These are phyloP conservation scores for Chloroclystis v-ata DNA, from an alignment of 2,888 invertebrate genomes.

Conservation along the genomic window DNA sequence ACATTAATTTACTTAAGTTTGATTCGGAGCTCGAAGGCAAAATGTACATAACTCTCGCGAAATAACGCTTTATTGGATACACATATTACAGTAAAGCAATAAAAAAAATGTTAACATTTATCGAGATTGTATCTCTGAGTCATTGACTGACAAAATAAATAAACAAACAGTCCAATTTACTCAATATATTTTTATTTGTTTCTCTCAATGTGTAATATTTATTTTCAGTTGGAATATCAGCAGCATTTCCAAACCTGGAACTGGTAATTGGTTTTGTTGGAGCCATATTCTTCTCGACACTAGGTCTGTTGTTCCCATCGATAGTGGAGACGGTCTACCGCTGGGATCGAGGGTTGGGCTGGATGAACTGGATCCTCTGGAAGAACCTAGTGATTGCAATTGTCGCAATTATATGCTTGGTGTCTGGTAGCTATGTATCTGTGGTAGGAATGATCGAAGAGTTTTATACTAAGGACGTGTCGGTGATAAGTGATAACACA, in stretches of 20 bases:
- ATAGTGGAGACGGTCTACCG: constrained; percentile 83
- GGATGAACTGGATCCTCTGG: constrained; percentile 80
- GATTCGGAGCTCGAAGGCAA: too few relatives aligned
- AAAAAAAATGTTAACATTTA: too few relatives aligned
- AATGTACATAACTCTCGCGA: too few relatives aligned
- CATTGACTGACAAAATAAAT: too few relatives aligned
- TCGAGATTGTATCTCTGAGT: too few relatives aligned
- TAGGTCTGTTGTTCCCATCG: constrained; percentile 86
- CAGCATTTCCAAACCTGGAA: constrained; percentile 89
- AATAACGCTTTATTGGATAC: too few relatives aligned
- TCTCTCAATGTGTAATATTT: constrained; percentile 3
- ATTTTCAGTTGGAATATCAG: constrained; percentile 82
- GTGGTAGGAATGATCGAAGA: constrained; percentile 57
- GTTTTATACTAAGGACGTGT: constrained; percentile 32
- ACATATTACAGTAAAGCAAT: too few relatives aligned
- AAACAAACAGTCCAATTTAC: too few relatives aligned
- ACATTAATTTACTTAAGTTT: too few relatives aligned
- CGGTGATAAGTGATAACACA: constrained; percentile 19
- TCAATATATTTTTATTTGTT: too few relatives aligned
- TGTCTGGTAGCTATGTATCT: constrained; percentile 64
- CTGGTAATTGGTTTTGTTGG: constrained; percentile 94
- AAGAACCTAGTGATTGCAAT: constrained; percentile 78
- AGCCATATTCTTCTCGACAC: constrained; percentile 84
- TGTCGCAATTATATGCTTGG: constrained; percentile 51
- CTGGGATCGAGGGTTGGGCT: constrained; percentile 82